phyloP scores from a whole-genome alignment of 2,113 vertebrate genomes.

The Todiramphus chloris region DNA sequence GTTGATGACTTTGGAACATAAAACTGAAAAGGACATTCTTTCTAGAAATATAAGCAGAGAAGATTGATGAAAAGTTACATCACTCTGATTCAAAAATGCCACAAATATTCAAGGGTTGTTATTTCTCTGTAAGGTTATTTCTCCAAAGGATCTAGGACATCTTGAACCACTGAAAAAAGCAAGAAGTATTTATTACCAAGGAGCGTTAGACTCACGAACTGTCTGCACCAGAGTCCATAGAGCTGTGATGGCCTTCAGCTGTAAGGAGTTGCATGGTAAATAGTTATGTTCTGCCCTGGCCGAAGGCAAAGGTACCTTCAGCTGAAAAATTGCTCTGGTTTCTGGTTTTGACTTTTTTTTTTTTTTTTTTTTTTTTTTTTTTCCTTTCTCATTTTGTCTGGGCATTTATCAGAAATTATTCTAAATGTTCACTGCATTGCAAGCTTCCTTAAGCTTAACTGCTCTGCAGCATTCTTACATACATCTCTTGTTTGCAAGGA shows the following conservation, averaged over 20 bases:
- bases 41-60: background rate
- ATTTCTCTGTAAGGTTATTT: background rate
- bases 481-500: background rate
- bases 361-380: background rate
- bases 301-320: background rate
- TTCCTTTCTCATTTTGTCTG: background rate
- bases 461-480: background rate
- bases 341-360: background rate
- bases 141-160: background rate
- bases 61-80: constrained; percentile 8
- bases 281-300: background rate
- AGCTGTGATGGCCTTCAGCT: background rate
- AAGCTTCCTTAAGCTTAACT: background rate
- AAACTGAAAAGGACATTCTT: background rate
- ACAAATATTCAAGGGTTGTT: background rate
- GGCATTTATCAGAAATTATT: background rate
- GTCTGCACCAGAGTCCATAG: background rate
- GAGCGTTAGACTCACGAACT: background rate
- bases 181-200: background rate
- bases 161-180: background rate
- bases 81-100: background rate
- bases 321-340: constrained; percentile 16
- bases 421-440: background rate
- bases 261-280: background rate
- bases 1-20: background rate